These are phyloP conservation scores for Lycia hirtaria DNA, from an alignment of 2,888 invertebrate genomes.

Conservation along the genomic window DNA sequence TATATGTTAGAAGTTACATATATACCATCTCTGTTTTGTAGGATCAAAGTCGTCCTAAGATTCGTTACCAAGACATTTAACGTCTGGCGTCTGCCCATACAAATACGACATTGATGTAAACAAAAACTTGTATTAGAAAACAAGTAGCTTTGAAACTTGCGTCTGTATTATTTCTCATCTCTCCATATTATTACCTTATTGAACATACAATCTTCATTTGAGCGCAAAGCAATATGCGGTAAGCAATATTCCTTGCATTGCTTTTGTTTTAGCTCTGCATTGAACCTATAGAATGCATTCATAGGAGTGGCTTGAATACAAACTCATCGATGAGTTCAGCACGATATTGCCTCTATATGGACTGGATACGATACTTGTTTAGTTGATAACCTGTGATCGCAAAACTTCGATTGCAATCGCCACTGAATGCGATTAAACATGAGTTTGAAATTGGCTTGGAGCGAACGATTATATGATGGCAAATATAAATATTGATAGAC, in stretches of 20 bases:
- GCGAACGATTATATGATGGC: neutral
- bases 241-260: slow-evolving; percentile 43
- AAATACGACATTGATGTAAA: too few relatives aligned
- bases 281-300: slow-evolving; percentile 13
- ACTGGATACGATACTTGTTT: slow-evolving; percentile 19
- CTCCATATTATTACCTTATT: slow-evolving; percentile 39
- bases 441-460: neutral
- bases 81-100: too few relatives aligned
- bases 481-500: too few relatives aligned
- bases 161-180: neutral
- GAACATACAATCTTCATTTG: slow-evolving; percentile 50
- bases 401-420: slow-evolving; percentile 16
- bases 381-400: slow-evolving; percentile 27
- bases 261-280: slow-evolving; percentile 20
- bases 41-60: too few relatives aligned
- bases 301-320: slow-evolving; percentile 15
- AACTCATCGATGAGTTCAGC: slow-evolving; percentile 14
- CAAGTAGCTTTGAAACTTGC: neutral
- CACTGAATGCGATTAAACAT: slow-evolving; percentile 10
- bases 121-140: too few relatives aligned
- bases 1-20: too few relatives aligned
- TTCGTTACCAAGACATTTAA: too few relatives aligned
- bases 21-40: too few relatives aligned
- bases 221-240: slow-evolving; percentile 46
- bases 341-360: slow-evolving; percentile 25